Evolutionary conservation across 2,888 invertebrate species (phyloP).

Genomic region (Stenoptilia bipunctidactyla): DNA sequence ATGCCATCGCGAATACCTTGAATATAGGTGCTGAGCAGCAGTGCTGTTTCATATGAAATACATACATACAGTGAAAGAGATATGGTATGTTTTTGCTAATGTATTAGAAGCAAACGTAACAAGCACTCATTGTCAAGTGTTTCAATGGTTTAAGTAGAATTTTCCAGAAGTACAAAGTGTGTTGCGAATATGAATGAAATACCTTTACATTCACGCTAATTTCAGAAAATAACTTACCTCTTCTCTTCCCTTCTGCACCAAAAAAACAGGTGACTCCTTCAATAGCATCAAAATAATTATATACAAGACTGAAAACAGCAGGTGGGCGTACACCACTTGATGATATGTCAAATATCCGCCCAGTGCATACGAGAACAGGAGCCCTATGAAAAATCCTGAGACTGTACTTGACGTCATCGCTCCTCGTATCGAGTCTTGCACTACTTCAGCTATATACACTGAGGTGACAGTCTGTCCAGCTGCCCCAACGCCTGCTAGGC

Average conservation of each 20-base stretch:
- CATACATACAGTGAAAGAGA: no score
- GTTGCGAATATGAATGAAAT: no score
- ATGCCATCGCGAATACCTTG: no score
- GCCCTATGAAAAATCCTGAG: slow-evolving; percentile 34
- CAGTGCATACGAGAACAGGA: slow-evolving; percentile 36
- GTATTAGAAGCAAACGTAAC: no score
- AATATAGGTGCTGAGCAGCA: no score
- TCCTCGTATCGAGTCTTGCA: slow-evolving; percentile 40
- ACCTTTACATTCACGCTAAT: no score
- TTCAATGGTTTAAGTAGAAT: no score
- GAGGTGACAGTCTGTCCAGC: slow-evolving; percentile 40
- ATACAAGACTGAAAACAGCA: slow-evolving; percentile 34
- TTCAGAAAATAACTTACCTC: slow-evolving; percentile 23
- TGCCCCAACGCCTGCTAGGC: slow-evolving; percentile 33
- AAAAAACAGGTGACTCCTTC: slow-evolving; percentile 44
- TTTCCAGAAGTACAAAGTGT: no score
- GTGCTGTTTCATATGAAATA: no score
- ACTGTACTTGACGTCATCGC: slow-evolving; percentile 32
- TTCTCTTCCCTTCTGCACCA: slow-evolving; percentile 35
- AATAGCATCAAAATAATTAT: slow-evolving; percentile 29
- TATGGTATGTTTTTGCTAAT: no score
- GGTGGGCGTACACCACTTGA: slow-evolving; percentile 31
- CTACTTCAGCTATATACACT: slow-evolving; percentile 44
- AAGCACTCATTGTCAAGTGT: no score
- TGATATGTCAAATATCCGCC: slow-evolving; percentile 37